Evolutionary conservation across 2,797 vertebrate species (phyloP), one percentile per base, ranked within the genome.

Genomic region (Buceros bicornis): DNA sequence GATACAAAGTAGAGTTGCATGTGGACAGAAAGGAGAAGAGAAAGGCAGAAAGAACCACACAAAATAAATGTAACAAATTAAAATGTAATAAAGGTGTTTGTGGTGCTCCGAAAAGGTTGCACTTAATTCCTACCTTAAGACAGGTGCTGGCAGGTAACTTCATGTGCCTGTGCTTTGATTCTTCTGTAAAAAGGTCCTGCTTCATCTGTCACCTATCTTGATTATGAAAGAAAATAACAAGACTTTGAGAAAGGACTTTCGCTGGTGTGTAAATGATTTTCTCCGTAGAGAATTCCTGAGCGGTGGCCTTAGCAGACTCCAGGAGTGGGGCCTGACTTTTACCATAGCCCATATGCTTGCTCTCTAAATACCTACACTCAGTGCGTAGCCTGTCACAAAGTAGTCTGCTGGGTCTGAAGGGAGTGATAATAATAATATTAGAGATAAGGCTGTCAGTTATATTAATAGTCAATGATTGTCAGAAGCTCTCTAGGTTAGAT

Each of bases 401-500:
- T 56, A 65, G 19, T 25, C 69, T 69, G 29, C 11, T 69, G 58
- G 43, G 56, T 87, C 79, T 83, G 66, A 87, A 79, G 9, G 25
- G 12, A 77, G 11, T 15, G 28, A 62, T 35, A 45, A 54, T 45
- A 90, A 53, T 69, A 54, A 70, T 79, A 88, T n/a, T 19, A 91
- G 47, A 81, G n/a, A 62, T 62, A 79, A 82, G 60, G 11, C 22
- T 91, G 62, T 69, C 18, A 72, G 87, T 95, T 93, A 83, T 26
- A 69, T 43, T 65, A 88, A 62, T 31, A 87, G 58, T 40, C n/a
- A 56, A 7, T 53, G 25, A 91, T 82, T 94, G 82, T 86, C 58
- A 84, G 82, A 48, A 90, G 66, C 92, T 62, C 33, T 87, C 77
- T 69, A 90, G 58, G 40, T 89, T 78, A 88, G 43, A 70, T n/a